Base-by-base conservation (phyloP, 2,113 vertebrate genomes). In the Brachyistius frenatus region DNA sequence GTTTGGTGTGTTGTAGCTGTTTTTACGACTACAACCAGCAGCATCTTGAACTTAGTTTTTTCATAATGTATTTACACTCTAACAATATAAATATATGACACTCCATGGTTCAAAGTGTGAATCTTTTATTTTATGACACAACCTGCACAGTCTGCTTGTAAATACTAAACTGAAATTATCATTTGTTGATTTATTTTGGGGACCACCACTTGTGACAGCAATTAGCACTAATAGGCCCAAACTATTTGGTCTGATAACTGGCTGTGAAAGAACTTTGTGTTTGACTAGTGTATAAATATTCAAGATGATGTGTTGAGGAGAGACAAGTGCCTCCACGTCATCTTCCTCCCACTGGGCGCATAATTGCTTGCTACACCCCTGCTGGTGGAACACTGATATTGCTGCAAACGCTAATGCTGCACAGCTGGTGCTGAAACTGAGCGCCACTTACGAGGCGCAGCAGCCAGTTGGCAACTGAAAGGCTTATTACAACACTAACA, bases 401-500 rank as follows among this genome's bases (percentile, higher is more conserved):
- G 67, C 73, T 83, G 75, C 69, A 80, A 57, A 80, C 49, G 65
- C 65, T 86, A 86, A 87, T 90, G 77, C 84, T 70, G 70, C 86
- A 87, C 91, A 91, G 91, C 82, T 90, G 88, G 81, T 72, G 65
- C 73, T 50, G 72, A 85, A 82, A 74, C 67, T 23, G 54, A 64
- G 78, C 72, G 41, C 62, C 57, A 44, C 82, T 84, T 30, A 50
- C 44, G 13, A 79, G 64, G 55, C 58, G 1, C 44, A n/a, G 76
- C 78, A 76, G 82, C 82, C 89, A 90, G 85, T 86, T 89, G 84
- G 91, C 89, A 83, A 63, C 81, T 23, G 78, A 71, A 66, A 54
- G 73, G 76, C 76, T 88, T 89, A 89, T 92, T 85, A 88, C 89
- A 84, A 83, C 84, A 67, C 80, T 83, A 86, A 90, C 92, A 88